Base-by-base conservation (phyloP, 2,113 vertebrate species). In the Tetrax tetrax region DNA sequence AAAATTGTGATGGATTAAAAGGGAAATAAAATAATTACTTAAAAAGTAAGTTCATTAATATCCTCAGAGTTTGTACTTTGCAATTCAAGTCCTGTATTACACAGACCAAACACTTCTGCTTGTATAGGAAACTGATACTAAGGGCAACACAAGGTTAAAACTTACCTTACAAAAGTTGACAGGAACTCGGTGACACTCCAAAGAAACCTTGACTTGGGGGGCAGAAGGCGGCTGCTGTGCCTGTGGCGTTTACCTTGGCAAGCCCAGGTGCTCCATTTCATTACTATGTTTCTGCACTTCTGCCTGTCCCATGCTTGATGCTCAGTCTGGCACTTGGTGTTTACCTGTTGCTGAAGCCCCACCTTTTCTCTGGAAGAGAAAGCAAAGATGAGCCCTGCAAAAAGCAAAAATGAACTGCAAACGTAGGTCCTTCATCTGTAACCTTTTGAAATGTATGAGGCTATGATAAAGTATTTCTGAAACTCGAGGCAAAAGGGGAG, bases 391-490 rank as follows among this genome's bases (percentile, higher is more conserved):
- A 70, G n/a, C 51, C 35, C 5, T 23, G 29, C 24, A n/a, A n/a
- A n/a, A n/a, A n/a, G n/a, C n/a, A n/a, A n/a, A n/a, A 23, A 1
- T 1, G 8, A 43, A 19, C n/a, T 35, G 66, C 41, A 14, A n/a
- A 21, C 4, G 6, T 1, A 29, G 0, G 4, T 33, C n/a, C 25
- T 57, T n/a, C 14, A 4, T 6, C 6, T 17, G 22, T 7, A 25
- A 22, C 35, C 7, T n/a, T 4, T 2, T 14, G 61, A 69, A 5
- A 59, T 3, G 2, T 10, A 6, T 3, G 29, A 28, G 16, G 11
- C 38, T 60, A 5, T 4, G n/a, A 50, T 29, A 21, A 70, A 41
- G 11, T 8, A 14, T 28, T 60, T 29, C 19, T 53, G 45, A 54
- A 48, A 20, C 13, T 14, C 4, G 29, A 13, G 54, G 41, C 5